A percentile compares a stretch with the other conserved stretches of the same genome.
Evolutionary conservation across 1,140 invertebrate species (phyloP).

Genomic region (Heliconius hermathena): DNA sequence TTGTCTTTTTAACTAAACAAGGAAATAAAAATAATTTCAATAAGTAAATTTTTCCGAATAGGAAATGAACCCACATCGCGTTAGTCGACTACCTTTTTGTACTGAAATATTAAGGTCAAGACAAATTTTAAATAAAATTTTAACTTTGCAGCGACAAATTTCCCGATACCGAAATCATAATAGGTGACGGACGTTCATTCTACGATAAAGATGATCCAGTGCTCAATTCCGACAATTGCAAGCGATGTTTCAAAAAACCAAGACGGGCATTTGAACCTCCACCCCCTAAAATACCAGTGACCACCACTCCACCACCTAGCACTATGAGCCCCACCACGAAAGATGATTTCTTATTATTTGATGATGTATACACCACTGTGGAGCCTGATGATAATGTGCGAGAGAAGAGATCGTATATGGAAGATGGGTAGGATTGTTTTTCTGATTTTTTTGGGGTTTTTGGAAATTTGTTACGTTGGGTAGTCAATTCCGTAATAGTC

Average conservation of each 20-base stretch:
- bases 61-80: too few species aligned
- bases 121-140: too few species aligned
- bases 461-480: background rate
- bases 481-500: too few species aligned
- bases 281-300: conserved; percentile 34
- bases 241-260: conserved; percentile 50
- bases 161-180: conserved; percentile 55
- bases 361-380: conserved; percentile 44
- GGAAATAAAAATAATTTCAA: too few species aligned
- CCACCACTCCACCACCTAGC: conserved; percentile 37
- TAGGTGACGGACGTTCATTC: conserved; percentile 55
- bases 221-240: conserved; percentile 47
- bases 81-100: too few species aligned
- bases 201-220: conserved; percentile 48
- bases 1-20: too few species aligned
- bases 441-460: background rate
- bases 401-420: conserved; percentile 44
- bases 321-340: conserved; percentile 42
- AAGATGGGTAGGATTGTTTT: background rate
- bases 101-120: too few species aligned
- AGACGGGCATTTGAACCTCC: conserved; percentile 42
- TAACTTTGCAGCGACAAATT: conserved; percentile 55
- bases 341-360: conserved; percentile 41
- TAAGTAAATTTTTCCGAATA: too few species aligned
- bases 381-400: conserved; percentile 46